Evolutionary conservation across 2,888 invertebrate species (phyloP), one percentile per base, ranked within the genome.

Genomic region (Laothoe populi): DNA sequence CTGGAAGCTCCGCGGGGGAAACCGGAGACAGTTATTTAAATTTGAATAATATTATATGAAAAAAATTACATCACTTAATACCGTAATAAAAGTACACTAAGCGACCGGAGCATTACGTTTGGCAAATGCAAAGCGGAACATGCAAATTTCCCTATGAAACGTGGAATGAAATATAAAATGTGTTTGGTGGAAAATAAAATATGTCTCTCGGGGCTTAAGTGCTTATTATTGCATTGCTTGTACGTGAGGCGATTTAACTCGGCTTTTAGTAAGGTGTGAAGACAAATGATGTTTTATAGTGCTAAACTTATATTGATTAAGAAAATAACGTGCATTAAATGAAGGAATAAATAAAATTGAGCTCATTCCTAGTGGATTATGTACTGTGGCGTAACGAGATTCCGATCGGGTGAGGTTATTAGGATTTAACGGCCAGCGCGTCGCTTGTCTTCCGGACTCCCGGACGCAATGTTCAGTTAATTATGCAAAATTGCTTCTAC

Each of bases 21-120:
- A 91, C 88, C 86, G 88, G 90, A 93, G 93, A 93, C 93, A 93
- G 93, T 93, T 93, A 93, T 93, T 93, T 93, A 93, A 93, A 93
- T 93, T 93, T 93, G 91, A 93, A 93, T 93, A 93, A 93, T 92
- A 93, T 93, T 92, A 93, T 92, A 93, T 91, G 92, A 86, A 93
- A 93, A 92, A 93, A 93, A 93, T 93, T 93, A 93, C 93, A 92
- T 92, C 93, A 93, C 92, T 93, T 93, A 93, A 93, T 93, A 89
- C 93, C 90, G 84, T 91, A 93, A 93, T 93, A 93, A 93, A 93
- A 93, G 92, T 93, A 90, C 91, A 92, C 92, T 92, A 92, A 93
- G 93, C 93, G 93, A 91, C 88, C 78, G 84, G 81, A 82, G 92
- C 91, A 93, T 93, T 93, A 93, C 84, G 87, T 81, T 84, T 85